phyloP scores from a whole-genome alignment of 2,113 vertebrate species.

The Guaruba guarouba region DNA sequence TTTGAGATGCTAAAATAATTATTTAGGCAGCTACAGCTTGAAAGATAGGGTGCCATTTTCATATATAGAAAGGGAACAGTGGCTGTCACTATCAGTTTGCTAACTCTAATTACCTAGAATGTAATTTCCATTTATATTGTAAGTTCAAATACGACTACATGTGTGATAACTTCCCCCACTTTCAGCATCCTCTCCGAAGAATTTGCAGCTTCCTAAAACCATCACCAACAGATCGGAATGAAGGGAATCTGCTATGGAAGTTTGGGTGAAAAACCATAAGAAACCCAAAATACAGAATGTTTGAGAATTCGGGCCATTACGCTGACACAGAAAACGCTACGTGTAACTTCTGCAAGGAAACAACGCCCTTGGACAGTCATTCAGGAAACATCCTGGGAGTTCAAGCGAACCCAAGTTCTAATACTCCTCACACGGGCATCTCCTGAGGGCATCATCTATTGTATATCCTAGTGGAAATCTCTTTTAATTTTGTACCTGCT shows the following conservation, averaged over 20 bases:
- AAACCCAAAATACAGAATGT: neutral
- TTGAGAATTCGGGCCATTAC: neutral
- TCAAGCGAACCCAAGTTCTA: neutral
- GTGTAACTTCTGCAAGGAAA: neutral
- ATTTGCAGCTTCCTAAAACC: neutral
- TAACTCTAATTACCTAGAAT: neutral
- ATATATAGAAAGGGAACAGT: neutral
- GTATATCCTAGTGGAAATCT: neutral
- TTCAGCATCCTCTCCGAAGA: neutral
- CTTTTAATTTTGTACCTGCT: neutral
- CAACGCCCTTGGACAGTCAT: accelerated
- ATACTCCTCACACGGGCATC: accelerated
- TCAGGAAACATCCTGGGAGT: neutral
- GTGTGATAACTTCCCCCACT: neutral
- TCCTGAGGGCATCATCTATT: neutral
- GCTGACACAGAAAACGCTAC: neutral
- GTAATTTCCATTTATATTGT: neutral
- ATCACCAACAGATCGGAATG: neutral
- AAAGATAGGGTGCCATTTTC: neutral
- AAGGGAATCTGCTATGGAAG: neutral
- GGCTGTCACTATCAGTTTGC: neutral
- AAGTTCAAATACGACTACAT: neutral
- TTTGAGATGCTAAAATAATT: neutral
- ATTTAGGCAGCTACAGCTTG: neutral
- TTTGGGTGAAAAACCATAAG: neutral